A percentile compares a stretch with the other conserved stretches of the same genome.
Evolutionary conservation across 2,888 invertebrate genomes (phyloP).

Genomic region (Drosophila mimica): DNA sequence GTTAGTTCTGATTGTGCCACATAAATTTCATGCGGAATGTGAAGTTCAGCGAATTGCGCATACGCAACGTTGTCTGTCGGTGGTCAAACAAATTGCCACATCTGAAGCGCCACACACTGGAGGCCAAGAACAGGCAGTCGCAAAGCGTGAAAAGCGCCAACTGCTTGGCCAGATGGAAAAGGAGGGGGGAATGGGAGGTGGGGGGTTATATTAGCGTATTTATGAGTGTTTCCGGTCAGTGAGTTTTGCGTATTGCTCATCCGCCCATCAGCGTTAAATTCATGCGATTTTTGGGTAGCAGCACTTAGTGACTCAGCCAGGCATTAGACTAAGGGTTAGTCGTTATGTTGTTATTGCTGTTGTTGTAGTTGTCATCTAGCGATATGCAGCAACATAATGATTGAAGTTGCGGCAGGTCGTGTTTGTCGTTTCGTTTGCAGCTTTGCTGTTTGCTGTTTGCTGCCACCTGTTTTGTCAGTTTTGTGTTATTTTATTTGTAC

Average conservation of each 20-base stretch:
- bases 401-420: conserved; percentile 69
- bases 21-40: conserved; percentile 42
- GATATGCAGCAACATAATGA: conserved; percentile 45
- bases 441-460: not conserved
- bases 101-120: conserved; percentile 26
- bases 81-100: conserved; percentile 55
- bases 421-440: conserved; percentile 14
- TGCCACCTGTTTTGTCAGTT: conserved; percentile 47
- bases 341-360: conserved; percentile 10
- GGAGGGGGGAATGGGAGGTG: not conserved
- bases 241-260: conserved; percentile 50
- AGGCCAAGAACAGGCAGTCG: conserved; percentile 67
- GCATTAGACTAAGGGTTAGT: conserved; percentile 45
- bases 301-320: conserved; percentile 64
- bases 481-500: conserved; percentile 67
- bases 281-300: conserved; percentile 43
- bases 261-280: conserved; percentile 24
- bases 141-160: conserved; percentile 75
- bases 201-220: conserved; percentile 41
- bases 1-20: conserved; percentile 55
- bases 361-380: conserved; percentile 6
- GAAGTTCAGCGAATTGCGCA: conserved; percentile 53
- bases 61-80: conserved; percentile 40
- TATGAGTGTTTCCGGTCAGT: conserved; percentile 79
- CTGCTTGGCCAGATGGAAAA: conserved; percentile 16